Base-by-base conservation (phyloP, 2,888 invertebrate species). In the Unio pictorum region DNA sequence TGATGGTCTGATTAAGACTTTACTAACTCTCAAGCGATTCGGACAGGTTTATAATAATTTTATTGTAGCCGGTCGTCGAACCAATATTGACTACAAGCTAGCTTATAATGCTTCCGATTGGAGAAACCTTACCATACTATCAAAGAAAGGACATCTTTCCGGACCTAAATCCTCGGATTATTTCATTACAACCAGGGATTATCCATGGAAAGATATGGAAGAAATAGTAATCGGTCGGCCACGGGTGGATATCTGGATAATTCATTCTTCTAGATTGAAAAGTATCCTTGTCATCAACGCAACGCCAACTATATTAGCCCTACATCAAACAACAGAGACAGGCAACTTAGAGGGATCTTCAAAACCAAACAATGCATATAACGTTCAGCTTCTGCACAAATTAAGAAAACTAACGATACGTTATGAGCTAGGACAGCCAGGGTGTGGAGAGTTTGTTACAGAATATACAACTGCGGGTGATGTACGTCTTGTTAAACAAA, bases 251-350 rank as follows among this genome's bases (percentile, higher is more conserved):
- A 70, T 66, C 34, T 70, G 57, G 45, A 59, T 70, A 62, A 45
- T 66, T 23, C 66, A 57, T 23, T 55, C 28, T 20, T 30, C 69
- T 15, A 61, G 66, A 57, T 54, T 30, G 23, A 65, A 55, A 5
- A 57, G 61, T 3, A 63, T 70, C 2, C n/a, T 23, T 17, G 28
- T 62, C 3, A 70, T 70, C 28, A 66, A 70, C 23, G 66, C 69
- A 3, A 66, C 69, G 1, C 61, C 61, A 11, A 66, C 69, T 8
- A 56, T 70, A 23, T 28, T 61, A 11, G 69, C 69, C 15, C 28
- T 70, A 8, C 69, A 70, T 59, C 69, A 70, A 30, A 70, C 28
- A 55, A 70, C 69, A 26, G 54, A 66, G 34, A 66, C 61, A n/a
- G 54, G 69, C 2, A 54, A 55, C 15, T 45, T 15, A 3, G 45